Conservation (phyloP, 2,888 invertebrate genomes). For the Lordiphosa fenestrarum region DNA sequence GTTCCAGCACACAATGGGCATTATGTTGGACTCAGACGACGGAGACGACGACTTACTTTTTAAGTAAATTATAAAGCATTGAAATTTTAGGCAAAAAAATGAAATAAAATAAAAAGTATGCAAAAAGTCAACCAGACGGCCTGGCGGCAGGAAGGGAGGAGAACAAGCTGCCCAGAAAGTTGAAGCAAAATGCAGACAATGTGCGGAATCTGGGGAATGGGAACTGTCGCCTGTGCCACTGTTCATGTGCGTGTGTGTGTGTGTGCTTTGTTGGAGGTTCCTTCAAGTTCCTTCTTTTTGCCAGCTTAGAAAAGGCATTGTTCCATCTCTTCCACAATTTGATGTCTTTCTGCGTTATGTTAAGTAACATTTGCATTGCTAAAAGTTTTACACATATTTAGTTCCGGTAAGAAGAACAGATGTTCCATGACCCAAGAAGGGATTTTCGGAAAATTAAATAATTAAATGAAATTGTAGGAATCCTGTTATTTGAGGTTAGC, state of each 20-base stretch:
- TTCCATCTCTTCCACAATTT: constrained; percentile 2
- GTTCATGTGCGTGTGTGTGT: constrained; percentile 10
- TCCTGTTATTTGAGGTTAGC: too few relatives aligned
- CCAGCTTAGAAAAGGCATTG: constrained; percentile 5
- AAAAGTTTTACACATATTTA: constrained; percentile 3
- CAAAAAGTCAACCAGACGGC: constrained; percentile 41
- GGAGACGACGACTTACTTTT: constrained; percentile 23
- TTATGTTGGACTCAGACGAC: constrained; percentile 26
- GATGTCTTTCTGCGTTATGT: constrained; percentile 15
- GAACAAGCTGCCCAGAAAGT: constrained; percentile 47
- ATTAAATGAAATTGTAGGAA: neutral
- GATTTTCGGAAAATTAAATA: neutral
- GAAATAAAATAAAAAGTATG: constrained; percentile 12
- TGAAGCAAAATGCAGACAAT: constrained; percentile 56
- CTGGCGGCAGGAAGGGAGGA: constrained; percentile 30
- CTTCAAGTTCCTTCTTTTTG: constrained; percentile 1
- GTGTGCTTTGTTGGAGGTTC: constrained; percentile 6
- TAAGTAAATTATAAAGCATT: constrained; percentile 60
- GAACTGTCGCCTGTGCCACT: constrained; percentile 19
- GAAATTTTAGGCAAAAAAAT: constrained; percentile 32
- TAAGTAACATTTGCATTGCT: constrained; percentile 15
- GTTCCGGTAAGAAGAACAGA: too few relatives aligned
- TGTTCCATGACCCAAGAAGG: too few relatives aligned
- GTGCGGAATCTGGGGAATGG: constrained; percentile 48
- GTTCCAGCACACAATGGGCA: constrained; percentile 49